These are phyloP conservation scores for Lycaon pictus DNA, from an alignment of 2,113 vertebrate genomes.

Conservation along the genomic window DNA sequence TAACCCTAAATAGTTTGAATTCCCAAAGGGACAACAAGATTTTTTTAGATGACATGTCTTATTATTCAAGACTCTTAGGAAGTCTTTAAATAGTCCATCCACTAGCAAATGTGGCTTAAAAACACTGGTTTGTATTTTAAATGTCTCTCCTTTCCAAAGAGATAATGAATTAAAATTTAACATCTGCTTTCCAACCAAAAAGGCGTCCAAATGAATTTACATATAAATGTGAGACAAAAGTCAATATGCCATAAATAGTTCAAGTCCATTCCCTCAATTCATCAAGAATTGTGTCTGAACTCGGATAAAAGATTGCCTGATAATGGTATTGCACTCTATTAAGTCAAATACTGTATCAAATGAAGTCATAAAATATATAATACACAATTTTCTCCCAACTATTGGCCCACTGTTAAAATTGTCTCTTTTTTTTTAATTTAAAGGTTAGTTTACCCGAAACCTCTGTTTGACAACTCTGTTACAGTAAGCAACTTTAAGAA, in stretches of 20 bases:
- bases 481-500: not conserved
- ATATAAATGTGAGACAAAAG: not conserved
- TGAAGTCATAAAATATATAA: not conserved
- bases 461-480: not conserved
- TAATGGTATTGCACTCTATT: not conserved
- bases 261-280: not conserved
- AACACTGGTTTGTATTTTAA: not conserved
- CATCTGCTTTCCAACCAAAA: not conserved
- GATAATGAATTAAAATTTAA: not conserved
- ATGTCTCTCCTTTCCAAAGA: constrained; percentile 13
- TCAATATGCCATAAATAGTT: not conserved
- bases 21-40: constrained; percentile 48
- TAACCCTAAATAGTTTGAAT: constrained; percentile 66
- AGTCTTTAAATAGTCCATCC: constrained; percentile 51
- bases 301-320: not conserved
- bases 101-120: not conserved
- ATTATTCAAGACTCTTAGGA: constrained; percentile 66
- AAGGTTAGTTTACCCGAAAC: not conserved
- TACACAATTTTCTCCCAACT: not conserved
- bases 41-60: constrained; percentile 59
- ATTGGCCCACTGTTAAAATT: not conserved
- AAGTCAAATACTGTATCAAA: not conserved
- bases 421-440: not conserved
- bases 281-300: not conserved
- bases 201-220: not conserved